Evolutionary conservation across 1,140 invertebrate genomes (phyloP).

Genomic region (Gryllus bimaculatus): DNA sequence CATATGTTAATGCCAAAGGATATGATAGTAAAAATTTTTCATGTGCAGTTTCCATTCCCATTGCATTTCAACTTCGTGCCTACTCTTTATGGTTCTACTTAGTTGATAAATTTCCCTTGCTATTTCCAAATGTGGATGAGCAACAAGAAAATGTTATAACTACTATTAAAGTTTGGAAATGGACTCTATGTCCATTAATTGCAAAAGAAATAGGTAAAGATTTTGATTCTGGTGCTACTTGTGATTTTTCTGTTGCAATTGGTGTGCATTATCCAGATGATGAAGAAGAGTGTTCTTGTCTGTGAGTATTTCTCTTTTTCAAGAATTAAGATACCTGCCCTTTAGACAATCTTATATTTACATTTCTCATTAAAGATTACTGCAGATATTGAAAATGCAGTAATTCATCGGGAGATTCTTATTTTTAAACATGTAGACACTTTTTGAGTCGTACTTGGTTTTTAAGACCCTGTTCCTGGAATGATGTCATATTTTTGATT

Average conservation of each 20-base stretch:
- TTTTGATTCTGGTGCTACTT: constrained; percentile 35
- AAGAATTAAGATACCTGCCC: too few relatives aligned
- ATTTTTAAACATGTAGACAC: constrained; percentile 16
- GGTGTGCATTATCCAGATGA: constrained; percentile 40
- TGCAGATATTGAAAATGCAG: background rate
- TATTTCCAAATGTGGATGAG: constrained; percentile 23
- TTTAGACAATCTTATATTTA: too few relatives aligned
- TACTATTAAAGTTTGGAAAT: constrained; percentile 56
- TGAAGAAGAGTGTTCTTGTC: constrained; percentile 41
- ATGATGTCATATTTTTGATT: constrained; percentile 9
- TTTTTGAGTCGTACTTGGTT: constrained; percentile 8
- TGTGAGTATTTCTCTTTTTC: constrained; percentile 36
- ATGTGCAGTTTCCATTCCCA: constrained; percentile 39
- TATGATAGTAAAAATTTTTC: constrained; percentile 40
- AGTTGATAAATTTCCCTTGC: constrained; percentile 27
- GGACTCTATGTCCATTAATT: constrained; percentile 39
- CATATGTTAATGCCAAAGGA: constrained; percentile 29
- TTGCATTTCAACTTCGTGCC: constrained; percentile 37
- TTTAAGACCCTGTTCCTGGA: constrained; percentile 9
- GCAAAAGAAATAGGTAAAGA: constrained; percentile 35
- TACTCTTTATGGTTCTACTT: constrained; percentile 37
- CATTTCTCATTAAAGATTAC: too few relatives aligned
- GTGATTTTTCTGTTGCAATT: constrained; percentile 45
- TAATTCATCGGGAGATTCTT: constrained; percentile 10
- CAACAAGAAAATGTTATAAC: constrained; percentile 29